Evolutionary conservation across 2,888 invertebrate species (phyloP), one percentile per base, ranked within the genome.

Genomic region (Leucophenga maculata): DNA sequence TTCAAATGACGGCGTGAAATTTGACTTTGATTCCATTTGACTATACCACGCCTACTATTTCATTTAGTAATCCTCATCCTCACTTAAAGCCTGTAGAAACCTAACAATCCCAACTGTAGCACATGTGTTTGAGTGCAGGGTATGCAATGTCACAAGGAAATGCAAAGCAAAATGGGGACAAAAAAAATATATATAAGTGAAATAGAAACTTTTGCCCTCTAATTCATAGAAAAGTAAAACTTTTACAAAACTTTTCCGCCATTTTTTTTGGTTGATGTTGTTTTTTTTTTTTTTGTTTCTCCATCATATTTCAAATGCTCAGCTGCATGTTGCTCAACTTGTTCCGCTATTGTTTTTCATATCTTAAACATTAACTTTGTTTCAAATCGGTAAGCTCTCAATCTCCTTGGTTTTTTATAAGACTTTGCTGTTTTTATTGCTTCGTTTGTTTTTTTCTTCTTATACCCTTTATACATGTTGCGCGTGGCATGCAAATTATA

Each of bases 271-370:
- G 18, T 44, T 60, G 55, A n/a, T n/a, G n/a, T 39, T 60, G 39
- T 60, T 14, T 16, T 39, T 39, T 14, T 60, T 60, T 8, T 13
- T 60, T n/a, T 16, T 39, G 9, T 14, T 60, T 44, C 8, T 44
- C 18, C 18, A 8, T 39, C 44, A n/a, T 11, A n/a, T n/a, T 50
- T 8, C n/a, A 16, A n/a, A 50, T 50, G 16, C 16, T 16, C 44
- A 39, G 26, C 39, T 60, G 60, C 60, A 60, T 60, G 60, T 60
- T 44, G 60, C 44, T 39, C 18, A 18, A 39, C 60, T 39, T 60
- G 16, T 60, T 44, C 44, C 14, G 11, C 60, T 60, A 60, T 60
- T 60, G 60, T 60, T 60, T 60, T 60, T 44, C 60, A 60, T 44
- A 60, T 60, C 60, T 32, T 39, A 6, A 60, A 60, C 39, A 60